Percentiles rank a stretch among this genome's conserved stretches.
Conservation (phyloP, 2,113 vertebrate genomes). For the Oncorhynchus clarkii region DNA sequence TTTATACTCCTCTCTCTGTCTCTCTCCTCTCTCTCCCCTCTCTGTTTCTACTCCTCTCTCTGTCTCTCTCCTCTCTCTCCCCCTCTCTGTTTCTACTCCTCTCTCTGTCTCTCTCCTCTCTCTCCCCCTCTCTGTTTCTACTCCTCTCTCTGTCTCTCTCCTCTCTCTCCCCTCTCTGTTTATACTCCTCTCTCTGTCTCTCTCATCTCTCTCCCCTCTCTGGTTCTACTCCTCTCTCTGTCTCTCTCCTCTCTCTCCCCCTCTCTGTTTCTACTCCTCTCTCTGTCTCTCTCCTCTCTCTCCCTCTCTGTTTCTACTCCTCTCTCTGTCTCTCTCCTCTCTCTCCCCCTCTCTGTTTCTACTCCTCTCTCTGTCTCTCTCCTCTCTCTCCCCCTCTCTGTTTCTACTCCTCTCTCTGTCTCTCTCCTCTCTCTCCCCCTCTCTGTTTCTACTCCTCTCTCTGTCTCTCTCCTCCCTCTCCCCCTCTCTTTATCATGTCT, state of each 20-base stretch:
- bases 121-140: too few relatives aligned
- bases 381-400: constrained; percentile 7
- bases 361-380: constrained; percentile 23
- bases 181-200: too few relatives aligned
- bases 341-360: background rate
- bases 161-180: too few relatives aligned
- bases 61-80: constrained; percentile 30
- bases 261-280: constrained; percentile 14
- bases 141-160: too few relatives aligned
- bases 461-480: constrained; percentile 23
- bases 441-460: background rate
- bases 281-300: too few relatives aligned
- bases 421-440: too few relatives aligned
- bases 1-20: constrained; percentile 2
- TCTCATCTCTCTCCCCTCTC: background rate
- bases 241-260: background rate
- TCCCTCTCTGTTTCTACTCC: too few relatives aligned
- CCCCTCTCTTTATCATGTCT: constrained; percentile 30
- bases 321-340: too few relatives aligned
- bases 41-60: constrained; percentile 29
- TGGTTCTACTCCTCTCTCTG: too few relatives aligned
- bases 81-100: background rate
- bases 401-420: constrained; percentile 3
- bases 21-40: too few relatives aligned
- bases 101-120: constrained; percentile 20